Base-by-base conservation (phyloP, 2,888 invertebrate species). In the Argyresthia albistria region DNA sequence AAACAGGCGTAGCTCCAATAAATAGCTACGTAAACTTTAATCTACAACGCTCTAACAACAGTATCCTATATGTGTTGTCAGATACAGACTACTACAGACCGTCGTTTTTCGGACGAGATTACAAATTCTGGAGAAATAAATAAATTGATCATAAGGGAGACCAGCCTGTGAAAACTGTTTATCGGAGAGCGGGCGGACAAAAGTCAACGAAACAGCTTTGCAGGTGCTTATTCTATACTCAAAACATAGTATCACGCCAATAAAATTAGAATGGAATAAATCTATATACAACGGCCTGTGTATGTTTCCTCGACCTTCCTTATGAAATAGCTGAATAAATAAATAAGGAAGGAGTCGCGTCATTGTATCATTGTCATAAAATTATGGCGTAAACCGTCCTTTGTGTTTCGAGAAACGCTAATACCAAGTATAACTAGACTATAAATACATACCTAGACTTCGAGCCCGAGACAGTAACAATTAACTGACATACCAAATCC, bases 271-370 rank as follows among this genome's bases (percentile, higher is more conserved):
- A 25, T 25, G 3, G 3, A 25, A 25, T 6, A 6, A 2, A 6
- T 4, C 25, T 25, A 25, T 25, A 4, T 25, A 25, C 25, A 6
- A 25, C 25, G 2, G 25, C 2, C 25, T 25, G 25, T 25, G 25
- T 25, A 25, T 6, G 25, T 25, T 25, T 25, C 25, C 25, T 36
- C 48, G 37, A 36, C 48, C 48, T 48, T 48, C 48, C 12, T 12
- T 37, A 48, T 15, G 15, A 37, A 47, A 25, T 35, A 46, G 11
- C 15, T 25, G 25, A 25, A 25, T 46, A 12, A 47, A 12, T 37
- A 37, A 37, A 48, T 37, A 48, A 50, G 42, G 42, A 43, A 50
- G 42, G 43, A 42, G 35, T 43, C 8, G n/a, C 50, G 50, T 50
- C 50, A 43, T 15, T 16, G 35, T 43, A 35, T 16, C 50, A 50